Percentiles rank a stretch among this genome's conserved stretches.
phyloP scores from a whole-genome alignment of 2,888 invertebrate genomes.

The Drosophila crucigera region DNA sequence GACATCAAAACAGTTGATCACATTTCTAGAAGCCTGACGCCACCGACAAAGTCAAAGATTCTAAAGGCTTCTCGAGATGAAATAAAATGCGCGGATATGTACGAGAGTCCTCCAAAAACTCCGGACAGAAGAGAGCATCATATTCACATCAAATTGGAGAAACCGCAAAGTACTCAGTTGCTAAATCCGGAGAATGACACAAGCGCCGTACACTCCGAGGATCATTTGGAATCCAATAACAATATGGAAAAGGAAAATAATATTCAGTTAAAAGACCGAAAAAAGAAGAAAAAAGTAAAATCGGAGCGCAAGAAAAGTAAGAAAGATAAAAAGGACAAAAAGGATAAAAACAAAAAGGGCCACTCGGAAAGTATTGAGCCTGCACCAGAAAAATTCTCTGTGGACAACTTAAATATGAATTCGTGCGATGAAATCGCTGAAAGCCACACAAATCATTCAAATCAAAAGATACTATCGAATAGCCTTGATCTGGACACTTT shows the following conservation, averaged over 20 bases:
- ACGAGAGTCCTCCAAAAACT: slow-evolving; percentile 55
- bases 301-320: slow-evolving; percentile 77
- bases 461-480: slow-evolving; percentile 19
- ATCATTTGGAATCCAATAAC: slow-evolving; percentile 23
- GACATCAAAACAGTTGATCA: slow-evolving; percentile 31
- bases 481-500: slow-evolving; percentile 53
- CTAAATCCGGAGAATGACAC: slow-evolving; percentile 10
- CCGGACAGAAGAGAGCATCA: slow-evolving; percentile 47
- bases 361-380: slow-evolving; percentile 32
- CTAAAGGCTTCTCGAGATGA: slow-evolving; percentile 39
- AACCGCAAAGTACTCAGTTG: neutral
- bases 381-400: slow-evolving; percentile 33
- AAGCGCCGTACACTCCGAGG: slow-evolving; percentile 6
- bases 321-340: slow-evolving; percentile 73
- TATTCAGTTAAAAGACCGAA: slow-evolving; percentile 51
- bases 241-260: slow-evolving; percentile 61
- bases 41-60: slow-evolving; percentile 54
- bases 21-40: slow-evolving; percentile 54
- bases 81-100: slow-evolving; percentile 10
- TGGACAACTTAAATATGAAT: slow-evolving; percentile 17
- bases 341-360: slow-evolving; percentile 47
- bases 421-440: slow-evolving; percentile 27
- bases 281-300: slow-evolving; percentile 69
- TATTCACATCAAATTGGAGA: slow-evolving; percentile 17
- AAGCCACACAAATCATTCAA: slow-evolving; percentile 26